These are phyloP conservation scores for Caretta caretta DNA, from an alignment of 2,113 vertebrate genomes.

Conservation along the genomic window DNA sequence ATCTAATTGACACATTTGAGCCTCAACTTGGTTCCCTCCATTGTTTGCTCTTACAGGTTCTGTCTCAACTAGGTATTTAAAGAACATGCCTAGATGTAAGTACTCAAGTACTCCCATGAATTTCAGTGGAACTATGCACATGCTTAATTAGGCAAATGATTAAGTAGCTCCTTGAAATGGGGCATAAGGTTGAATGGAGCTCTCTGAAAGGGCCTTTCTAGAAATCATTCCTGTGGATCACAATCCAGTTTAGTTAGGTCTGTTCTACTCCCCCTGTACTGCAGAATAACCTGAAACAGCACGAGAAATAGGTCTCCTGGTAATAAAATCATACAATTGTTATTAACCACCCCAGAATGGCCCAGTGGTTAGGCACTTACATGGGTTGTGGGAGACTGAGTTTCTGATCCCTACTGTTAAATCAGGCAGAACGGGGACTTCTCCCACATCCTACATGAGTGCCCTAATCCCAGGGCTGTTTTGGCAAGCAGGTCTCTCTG, in stretches of 20 bases:
- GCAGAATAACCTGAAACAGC: background rate
- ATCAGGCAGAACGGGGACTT: background rate
- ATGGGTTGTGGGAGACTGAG: background rate
- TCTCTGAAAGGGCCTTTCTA: background rate
- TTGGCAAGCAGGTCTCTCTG: too few species aligned
- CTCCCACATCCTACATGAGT: too few species aligned
- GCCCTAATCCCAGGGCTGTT: too few species aligned
- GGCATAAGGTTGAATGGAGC: background rate
- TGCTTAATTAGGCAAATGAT: background rate
- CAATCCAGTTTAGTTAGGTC: background rate
- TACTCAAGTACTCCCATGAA: background rate
- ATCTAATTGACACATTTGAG: background rate
- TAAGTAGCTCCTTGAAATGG: background rate
- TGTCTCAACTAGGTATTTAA: background rate
- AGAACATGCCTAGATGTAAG: background rate
- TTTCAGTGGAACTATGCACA: background rate
- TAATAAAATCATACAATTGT: background rate
- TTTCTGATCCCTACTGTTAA: background rate
- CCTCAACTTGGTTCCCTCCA: background rate
- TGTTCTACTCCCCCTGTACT: rapidly evolving
- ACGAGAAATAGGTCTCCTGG: background rate
- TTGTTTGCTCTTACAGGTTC: background rate
- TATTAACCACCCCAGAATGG: background rate
- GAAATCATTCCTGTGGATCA: background rate
- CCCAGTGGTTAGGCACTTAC: background rate